Conservation (phyloP, 2,888 invertebrate genomes). For the Exocentrus adspersus region DNA sequence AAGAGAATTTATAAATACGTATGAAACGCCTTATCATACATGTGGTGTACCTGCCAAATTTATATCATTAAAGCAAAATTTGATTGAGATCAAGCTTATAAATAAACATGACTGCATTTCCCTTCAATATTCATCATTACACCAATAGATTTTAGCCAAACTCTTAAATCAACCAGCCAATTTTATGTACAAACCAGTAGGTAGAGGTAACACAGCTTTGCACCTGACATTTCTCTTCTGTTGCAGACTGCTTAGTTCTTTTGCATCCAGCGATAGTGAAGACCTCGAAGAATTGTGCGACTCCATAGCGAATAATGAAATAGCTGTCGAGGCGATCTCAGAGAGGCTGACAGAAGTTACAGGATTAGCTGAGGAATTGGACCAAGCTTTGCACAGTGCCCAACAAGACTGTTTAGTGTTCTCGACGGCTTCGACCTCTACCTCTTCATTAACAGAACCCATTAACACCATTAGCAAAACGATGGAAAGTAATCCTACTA, state of each 20-base stretch:
- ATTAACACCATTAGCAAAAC: slow-evolving; percentile 34
- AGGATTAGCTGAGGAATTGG: slow-evolving; percentile 73
- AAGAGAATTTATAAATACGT: no score
- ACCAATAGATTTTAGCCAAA: no score
- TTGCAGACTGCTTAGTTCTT: slow-evolving; percentile 39
- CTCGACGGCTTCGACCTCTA: slow-evolving; percentile 54
- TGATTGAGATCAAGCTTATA: background rate
- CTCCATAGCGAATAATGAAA: slow-evolving; percentile 64
- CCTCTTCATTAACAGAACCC: slow-evolving; percentile 38
- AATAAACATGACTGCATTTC: no score
- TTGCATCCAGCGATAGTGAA: slow-evolving; percentile 32
- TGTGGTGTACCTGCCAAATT: no score
- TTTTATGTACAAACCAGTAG: no score
- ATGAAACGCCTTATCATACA: no score
- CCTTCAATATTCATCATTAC: no score
- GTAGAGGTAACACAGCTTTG: no score
- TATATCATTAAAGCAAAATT: background rate
- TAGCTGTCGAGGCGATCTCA: slow-evolving; percentile 75
- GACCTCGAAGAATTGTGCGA: slow-evolving; percentile 44
- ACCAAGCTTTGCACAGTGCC: slow-evolving; percentile 68
- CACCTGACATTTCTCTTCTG: background rate
- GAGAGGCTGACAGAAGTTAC: slow-evolving; percentile 73
- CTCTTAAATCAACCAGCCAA: no score
- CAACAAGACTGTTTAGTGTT: slow-evolving; percentile 61
- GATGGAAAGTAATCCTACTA: slow-evolving; percentile 41